Percentiles rank a stretch among this genome's conserved stretches.
phyloP scores from a whole-genome alignment of 2,113 vertebrate genomes.

The Tragelaphus buxtoni region DNA sequence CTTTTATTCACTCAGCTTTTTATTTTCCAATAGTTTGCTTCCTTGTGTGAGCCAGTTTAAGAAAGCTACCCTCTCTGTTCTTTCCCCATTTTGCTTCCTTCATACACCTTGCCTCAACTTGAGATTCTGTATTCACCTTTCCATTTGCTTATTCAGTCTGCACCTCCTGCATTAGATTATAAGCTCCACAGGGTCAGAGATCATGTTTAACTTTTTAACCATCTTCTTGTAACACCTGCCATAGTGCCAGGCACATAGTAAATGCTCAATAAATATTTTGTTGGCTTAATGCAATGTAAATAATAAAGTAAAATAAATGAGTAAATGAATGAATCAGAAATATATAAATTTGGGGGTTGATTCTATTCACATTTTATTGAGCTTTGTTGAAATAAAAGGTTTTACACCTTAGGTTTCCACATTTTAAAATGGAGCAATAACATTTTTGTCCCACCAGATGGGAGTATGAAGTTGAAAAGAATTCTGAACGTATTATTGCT shows the following conservation, averaged over 20 bases:
- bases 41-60: not conserved
- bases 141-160: not conserved
- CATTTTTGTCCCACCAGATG: slow-evolving; percentile 50
- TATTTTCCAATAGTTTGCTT: not conserved
- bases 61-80: not conserved
- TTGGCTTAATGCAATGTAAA: not conserved
- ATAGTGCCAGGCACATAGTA: not conserved
- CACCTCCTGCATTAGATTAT: not conserved
- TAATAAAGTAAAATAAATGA: not conserved
- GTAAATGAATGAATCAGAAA: not conserved
- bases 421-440: slow-evolving; percentile 35
- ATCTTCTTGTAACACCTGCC: not conserved
- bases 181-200: not conserved
- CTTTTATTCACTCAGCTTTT: not conserved
- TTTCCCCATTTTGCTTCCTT: not conserved
- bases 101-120: not conserved
- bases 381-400: not conserved
- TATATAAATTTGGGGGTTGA: not conserved
- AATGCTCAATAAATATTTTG: slow-evolving; percentile 20
- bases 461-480: slow-evolving; percentile 47
- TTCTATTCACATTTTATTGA: not conserved
- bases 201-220: not conserved
- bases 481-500: not conserved
- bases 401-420: not conserved
- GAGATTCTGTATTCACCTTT: not conserved